Conservation (phyloP, 2,888 invertebrate species). For the Temnothorax ravouxi region DNA sequence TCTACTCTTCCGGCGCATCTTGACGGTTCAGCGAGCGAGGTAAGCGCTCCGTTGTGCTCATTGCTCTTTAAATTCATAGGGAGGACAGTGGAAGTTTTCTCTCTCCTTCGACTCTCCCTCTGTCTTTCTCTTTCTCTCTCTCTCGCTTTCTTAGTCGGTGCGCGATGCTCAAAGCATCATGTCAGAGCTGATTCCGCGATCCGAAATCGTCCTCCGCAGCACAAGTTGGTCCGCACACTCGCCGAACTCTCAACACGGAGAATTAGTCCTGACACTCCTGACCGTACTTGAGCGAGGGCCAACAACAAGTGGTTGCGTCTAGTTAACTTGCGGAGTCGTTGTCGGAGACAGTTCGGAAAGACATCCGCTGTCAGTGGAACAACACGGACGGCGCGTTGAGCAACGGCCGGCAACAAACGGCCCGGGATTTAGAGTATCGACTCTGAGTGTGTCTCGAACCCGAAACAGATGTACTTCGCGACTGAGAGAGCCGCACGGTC, state of each 20-base stretch:
- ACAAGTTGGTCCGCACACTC: conserved; percentile 50
- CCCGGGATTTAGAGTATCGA: conserved; percentile 71
- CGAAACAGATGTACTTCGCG: conserved; percentile 30
- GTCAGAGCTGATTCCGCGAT: conserved; percentile 50
- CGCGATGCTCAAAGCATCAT: conserved; percentile 15
- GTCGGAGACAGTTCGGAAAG: conserved; percentile 74
- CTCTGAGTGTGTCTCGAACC: conserved; percentile 47
- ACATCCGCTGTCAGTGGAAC: conserved; percentile 69
- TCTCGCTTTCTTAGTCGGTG: background rate
- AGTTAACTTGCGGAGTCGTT: conserved; percentile 75
- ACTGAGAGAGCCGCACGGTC: background rate
- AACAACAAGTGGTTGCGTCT: conserved; percentile 77
- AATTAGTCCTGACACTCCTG: conserved; percentile 75
- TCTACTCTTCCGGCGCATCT: conserved; percentile 35
- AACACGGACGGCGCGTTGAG: conserved; percentile 30
- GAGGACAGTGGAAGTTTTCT: background rate
- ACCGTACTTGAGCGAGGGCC: conserved; percentile 60
- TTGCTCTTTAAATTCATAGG: conserved; percentile 40
- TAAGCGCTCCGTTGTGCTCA: conserved; percentile 19
- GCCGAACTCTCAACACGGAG: conserved; percentile 60
- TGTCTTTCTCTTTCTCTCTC: background rate
- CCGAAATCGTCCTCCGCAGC: conserved; percentile 15
- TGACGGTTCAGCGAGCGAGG: conserved; percentile 28
- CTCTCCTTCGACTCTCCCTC: background rate
- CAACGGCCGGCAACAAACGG: conserved; percentile 48